Base-by-base conservation (phyloP, 2,888 invertebrate species). In the Drosophila mimetica region DNA sequence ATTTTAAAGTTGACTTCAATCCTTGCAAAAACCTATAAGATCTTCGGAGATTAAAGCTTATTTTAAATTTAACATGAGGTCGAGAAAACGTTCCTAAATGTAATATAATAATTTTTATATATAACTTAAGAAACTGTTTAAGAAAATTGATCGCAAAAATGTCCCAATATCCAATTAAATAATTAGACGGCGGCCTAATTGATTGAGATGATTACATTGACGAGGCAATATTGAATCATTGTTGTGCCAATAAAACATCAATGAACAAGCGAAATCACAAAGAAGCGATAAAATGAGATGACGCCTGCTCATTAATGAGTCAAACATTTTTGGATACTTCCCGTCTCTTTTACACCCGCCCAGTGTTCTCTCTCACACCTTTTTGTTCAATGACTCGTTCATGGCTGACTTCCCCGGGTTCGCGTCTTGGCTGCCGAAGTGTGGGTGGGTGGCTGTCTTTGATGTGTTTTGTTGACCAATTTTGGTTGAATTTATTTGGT, bases 121-220 rank as follows among this genome's bases (percentile, higher is more conserved):
- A n/a, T n/a, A n/a, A n/a, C n/a, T n/a, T n/a, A n/a, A n/a, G n/a
- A n/a, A n/a, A n/a, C n/a, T n/a, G n/a, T n/a, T n/a, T n/a, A 9
- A 5, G 20, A 1, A 7, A 42, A 20, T 8, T 8, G 39, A 36
- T 66, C 64, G 70, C 52, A 82, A 81, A 75, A 60, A 55, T 66
- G 67, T 77, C 74, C 77, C 47, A 71, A 77, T 86, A 81, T 86
- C 74, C 47, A 79, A 79, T 81, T 77, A 79, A 74, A 83, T 79
- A 79, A 81, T 81, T 86, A 77, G 77, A 67, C 59, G 51, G 71
- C 39, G 52, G 60, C 39, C 80, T 83, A 86, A 86, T 81, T 86
- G 86, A 83, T 77, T 81, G 66, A 81, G 70, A 77, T 76, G 80
- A 86, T 86, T 81, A 76, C 76, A 75, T 77, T 74, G 77, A 64